Percentiles rank a stretch among this genome's conserved stretches.
phyloP scores from a whole-genome alignment of 2,113 vertebrate genomes.

The Saguinus imperator region DNA sequence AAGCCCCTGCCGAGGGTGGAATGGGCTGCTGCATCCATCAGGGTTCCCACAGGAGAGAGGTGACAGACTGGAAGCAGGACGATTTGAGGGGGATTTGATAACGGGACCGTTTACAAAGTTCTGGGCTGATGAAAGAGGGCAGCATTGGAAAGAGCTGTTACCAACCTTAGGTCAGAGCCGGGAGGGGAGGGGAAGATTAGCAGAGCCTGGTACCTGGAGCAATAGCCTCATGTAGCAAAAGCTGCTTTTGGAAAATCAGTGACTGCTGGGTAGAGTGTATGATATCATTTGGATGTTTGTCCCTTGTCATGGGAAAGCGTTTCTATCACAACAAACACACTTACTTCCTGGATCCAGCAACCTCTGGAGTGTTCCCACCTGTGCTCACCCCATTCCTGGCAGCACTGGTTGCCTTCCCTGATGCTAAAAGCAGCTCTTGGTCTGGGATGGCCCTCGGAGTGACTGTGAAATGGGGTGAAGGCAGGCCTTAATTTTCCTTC shows the following conservation, averaged over 20 bases:
- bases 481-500: background rate
- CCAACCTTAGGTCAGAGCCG: background rate
- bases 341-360: background rate
- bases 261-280: accelerated
- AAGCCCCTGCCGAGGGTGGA: background rate
- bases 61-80: background rate
- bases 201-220: too few species aligned
- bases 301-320: background rate
- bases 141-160: background rate
- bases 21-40: too few species aligned
- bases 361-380: accelerated
- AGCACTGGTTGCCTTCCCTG: accelerated
- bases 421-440: background rate
- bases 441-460: background rate
- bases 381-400: accelerated
- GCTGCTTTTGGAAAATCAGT: background rate
- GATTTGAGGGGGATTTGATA: background rate
- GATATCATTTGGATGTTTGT: background rate
- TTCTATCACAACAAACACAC: background rate
- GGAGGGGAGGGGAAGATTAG: accelerated
- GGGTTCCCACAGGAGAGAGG: background rate
- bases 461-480: background rate
- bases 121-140: background rate
- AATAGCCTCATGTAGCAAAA: background rate
- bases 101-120: background rate